These are phyloP conservation scores for Anaspis maculata DNA, from an alignment of 2,888 invertebrate genomes.

Conservation along the genomic window DNA sequence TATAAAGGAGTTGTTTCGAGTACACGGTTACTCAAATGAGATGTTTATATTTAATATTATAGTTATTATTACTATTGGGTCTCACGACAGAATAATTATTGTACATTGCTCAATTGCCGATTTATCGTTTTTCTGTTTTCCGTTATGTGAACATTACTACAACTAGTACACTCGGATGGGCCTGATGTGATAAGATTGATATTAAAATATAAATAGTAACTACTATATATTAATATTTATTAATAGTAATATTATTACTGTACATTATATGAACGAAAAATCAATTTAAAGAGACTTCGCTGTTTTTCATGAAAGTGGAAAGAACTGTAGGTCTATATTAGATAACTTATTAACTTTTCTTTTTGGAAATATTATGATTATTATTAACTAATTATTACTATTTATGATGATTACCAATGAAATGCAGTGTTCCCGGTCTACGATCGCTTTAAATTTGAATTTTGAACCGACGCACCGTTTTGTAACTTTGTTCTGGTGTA, in stretches of 20 bases:
- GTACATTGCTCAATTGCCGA: too few relatives aligned
- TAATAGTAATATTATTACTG: too few relatives aligned
- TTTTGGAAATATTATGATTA: not conserved
- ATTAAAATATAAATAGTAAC: slow-evolving; percentile 2
- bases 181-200: slow-evolving; percentile 34
- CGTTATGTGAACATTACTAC: too few relatives aligned
- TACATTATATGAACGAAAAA: slow-evolving; percentile 12
- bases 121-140: too few relatives aligned
- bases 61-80: too few relatives aligned
- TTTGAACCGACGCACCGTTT: not conserved
- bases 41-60: too few relatives aligned
- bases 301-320: slow-evolving; percentile 43
- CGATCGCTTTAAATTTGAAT: not conserved
- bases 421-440: not conserved
- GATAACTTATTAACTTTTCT: slow-evolving; percentile 28
- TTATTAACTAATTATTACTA: not conserved
- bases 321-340: slow-evolving; percentile 45
- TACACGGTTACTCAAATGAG: too few relatives aligned
- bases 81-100: too few relatives aligned
- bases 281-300: slow-evolving; percentile 29
- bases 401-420: too few relatives aligned
- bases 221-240: slow-evolving; percentile 6
- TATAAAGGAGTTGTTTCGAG: too few relatives aligned
- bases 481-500: slow-evolving; percentile 5
- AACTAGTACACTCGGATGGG: slow-evolving; percentile 24